phyloP scores from a whole-genome alignment of 35 echinoderm and acorn worm genomes.

The Heliocidaris erythrogramma region DNA sequence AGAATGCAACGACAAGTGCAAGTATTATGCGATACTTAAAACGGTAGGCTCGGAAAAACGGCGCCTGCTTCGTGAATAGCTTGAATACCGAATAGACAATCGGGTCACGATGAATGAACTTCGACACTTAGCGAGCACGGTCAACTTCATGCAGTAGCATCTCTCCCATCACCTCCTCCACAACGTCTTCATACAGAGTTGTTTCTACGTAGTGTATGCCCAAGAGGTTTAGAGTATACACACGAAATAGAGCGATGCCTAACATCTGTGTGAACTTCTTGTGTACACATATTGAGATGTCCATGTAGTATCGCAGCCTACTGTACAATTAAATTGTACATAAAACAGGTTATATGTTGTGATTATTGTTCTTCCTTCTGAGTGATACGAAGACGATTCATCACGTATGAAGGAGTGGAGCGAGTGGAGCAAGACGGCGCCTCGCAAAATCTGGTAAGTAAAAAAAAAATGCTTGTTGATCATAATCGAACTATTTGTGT shows the following conservation, averaged over 20 bases:
- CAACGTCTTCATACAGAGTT: not conserved
- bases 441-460: not conserved
- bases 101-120: not conserved
- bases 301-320: not conserved
- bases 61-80: not conserved
- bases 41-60: not conserved
- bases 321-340: not conserved
- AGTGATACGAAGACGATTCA: not conserved
- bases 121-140: not conserved
- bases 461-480: not conserved
- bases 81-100: not conserved
- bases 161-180: not conserved
- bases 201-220: not conserved
- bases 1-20: not conserved
- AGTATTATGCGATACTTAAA: not conserved
- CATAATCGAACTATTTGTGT: not conserved
- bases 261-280: not conserved
- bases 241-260: not conserved
- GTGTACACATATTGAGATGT: not conserved
- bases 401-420: not conserved
- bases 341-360: not conserved
- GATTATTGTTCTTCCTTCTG: not conserved
- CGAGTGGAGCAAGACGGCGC: not conserved
- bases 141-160: not conserved
- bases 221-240: not conserved